A percentile compares a stretch with the other conserved stretches of the same genome.
Conservation (phyloP, 2,797 vertebrate species). For the Euthynnus affinis region DNA sequence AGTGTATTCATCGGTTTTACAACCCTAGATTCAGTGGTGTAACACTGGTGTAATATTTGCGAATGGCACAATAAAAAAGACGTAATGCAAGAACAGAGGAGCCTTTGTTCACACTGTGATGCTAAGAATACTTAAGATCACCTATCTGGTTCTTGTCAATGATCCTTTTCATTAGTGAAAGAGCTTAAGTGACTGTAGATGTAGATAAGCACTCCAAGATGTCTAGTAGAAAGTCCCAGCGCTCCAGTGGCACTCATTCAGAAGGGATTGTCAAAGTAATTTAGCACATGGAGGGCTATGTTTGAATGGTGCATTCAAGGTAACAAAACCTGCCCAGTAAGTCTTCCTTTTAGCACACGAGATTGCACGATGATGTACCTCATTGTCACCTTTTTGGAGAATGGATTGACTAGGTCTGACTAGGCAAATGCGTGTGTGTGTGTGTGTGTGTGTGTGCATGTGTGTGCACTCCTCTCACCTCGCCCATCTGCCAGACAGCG, state of each 20-base stretch:
- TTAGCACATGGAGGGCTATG: conserved; percentile 20
- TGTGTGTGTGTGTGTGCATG: conserved; percentile 13
- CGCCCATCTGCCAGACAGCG: conserved; percentile 98
- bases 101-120: conserved; percentile 44
- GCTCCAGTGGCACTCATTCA: conserved; percentile 52
- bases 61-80: conserved; percentile 19
- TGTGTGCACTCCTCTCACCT: conserved; percentile 87
- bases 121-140: conserved; percentile 63
- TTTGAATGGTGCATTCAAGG: conserved; percentile 54
- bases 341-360: conserved; percentile 26
- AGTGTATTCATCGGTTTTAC: conserved; percentile 37
- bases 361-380: conserved; percentile 29
- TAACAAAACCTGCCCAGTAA: conserved; percentile 28
- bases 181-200: conserved; percentile 70
- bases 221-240: conserved; percentile 41
- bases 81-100: conserved; percentile 25
- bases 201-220: conserved; percentile 65
- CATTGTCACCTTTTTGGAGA: conserved; percentile 41
- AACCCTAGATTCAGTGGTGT: conserved; percentile 16
- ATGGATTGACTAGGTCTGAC: conserved; percentile 18
- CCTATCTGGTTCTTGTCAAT: conserved; percentile 61
- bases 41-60: conserved; percentile 35
- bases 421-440: background rate
- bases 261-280: conserved; percentile 51
- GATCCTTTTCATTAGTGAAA: conserved; percentile 73